Percentiles rank a stretch among this genome's conserved stretches.
These are phyloP conservation scores for Dicerorhinus sumatrensis DNA, from an alignment of 2,113 vertebrate species.

Conservation along the genomic window DNA sequence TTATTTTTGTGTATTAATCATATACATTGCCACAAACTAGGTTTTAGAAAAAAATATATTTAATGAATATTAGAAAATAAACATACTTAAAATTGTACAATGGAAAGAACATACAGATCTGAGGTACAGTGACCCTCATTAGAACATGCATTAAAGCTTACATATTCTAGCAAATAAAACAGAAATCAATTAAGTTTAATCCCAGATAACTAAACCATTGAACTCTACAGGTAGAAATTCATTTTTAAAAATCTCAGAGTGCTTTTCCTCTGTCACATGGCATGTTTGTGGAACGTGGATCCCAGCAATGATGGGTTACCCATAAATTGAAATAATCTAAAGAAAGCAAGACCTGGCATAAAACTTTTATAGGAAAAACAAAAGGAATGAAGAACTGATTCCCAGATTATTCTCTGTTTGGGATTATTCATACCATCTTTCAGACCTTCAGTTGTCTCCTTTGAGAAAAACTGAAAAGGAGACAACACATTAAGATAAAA, in stretches of 20 bases:
- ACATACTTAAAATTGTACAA: not conserved
- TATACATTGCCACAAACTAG: not conserved
- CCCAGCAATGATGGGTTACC: not conserved
- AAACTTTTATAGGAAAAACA: not conserved
- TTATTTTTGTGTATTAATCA: not conserved
- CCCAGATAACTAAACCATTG: not conserved
- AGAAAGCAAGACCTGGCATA: not conserved
- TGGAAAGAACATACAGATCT: not conserved
- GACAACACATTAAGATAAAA: not conserved
- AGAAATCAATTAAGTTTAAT: not conserved
- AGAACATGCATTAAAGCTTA: not conserved
- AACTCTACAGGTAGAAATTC: not conserved
- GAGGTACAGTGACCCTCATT: not conserved
- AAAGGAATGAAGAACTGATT: not conserved
- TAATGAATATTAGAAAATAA: not conserved
- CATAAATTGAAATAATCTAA: not conserved
- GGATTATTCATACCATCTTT: not conserved
- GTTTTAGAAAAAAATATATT: not conserved
- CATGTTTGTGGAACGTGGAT: not conserved
- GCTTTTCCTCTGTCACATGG: not conserved
- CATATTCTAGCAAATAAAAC: not conserved
- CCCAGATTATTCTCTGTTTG: not conserved
- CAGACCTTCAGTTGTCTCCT: not conserved
- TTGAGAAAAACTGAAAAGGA: not conserved
- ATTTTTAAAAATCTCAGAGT: not conserved